Percentiles rank a stretch among this genome's conserved stretches.
These are phyloP conservation scores for Pinna nobilis DNA, from an alignment of 1,140 invertebrate species.

Conservation along the genomic window DNA sequence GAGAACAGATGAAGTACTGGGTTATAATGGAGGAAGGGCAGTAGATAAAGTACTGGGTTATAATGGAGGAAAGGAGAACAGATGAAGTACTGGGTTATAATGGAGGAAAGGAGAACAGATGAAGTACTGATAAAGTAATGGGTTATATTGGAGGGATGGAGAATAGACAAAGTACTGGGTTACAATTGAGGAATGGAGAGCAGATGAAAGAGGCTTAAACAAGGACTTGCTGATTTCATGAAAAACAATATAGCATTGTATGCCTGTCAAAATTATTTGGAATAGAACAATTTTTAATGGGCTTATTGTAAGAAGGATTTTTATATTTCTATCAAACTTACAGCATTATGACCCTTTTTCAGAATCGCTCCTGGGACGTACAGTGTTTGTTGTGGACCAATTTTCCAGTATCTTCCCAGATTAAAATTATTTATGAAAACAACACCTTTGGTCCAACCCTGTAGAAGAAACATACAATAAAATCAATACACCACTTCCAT, in stretches of 20 bases:
- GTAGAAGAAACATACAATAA: conserved; percentile 20
- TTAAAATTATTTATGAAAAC: conserved; percentile 82
- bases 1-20: too few relatives aligned
- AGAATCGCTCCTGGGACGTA: conserved; percentile 79
- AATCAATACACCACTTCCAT: too few relatives aligned
- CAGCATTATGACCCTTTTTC: conserved; percentile 76
- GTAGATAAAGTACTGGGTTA: too few relatives aligned
- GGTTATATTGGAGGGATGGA: too few relatives aligned
- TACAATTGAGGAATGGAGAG: too few relatives aligned
- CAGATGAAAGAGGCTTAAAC: neutral
- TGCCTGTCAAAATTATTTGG: neutral
- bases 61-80: too few relatives aligned
- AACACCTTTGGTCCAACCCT: conserved; percentile 76
- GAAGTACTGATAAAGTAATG: too few relatives aligned
- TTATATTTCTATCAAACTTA: conserved; percentile 38
- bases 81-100: too few relatives aligned
- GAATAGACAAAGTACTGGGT: too few relatives aligned
- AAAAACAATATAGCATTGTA: neutral
- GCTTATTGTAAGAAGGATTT: neutral
- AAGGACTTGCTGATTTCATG: neutral
- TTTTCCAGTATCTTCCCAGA: conserved; percentile 78
- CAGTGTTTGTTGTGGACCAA: conserved; percentile 79
- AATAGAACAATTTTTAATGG: too few relatives aligned
- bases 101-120: too few relatives aligned
- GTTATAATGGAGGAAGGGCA: too few relatives aligned